phyloP scores from a whole-genome alignment of 2,113 vertebrate species.

The Stegostoma tigrinum region DNA sequence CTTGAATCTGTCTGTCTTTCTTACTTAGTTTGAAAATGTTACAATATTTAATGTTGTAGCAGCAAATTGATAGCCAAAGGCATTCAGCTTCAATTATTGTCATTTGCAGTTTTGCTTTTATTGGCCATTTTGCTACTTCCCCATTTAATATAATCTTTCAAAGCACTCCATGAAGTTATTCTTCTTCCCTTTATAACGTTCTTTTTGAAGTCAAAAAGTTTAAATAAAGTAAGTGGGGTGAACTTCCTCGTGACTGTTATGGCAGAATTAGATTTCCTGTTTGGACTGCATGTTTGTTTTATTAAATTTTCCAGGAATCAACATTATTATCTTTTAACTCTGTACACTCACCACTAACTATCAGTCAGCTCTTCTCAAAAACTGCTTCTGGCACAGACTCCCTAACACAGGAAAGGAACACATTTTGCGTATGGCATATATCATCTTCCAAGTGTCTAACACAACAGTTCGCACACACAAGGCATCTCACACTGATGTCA shows the following conservation, averaged over 20 bases:
- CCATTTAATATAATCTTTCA: background rate
- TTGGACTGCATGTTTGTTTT: background rate
- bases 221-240: background rate
- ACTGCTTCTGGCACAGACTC: background rate
- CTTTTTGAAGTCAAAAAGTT: background rate
- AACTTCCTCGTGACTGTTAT: background rate
- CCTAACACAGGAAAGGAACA: background rate
- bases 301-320: background rate
- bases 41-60: too few relatives aligned
- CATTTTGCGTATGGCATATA: too few relatives aligned
- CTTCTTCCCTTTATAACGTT: background rate
- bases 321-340: background rate
- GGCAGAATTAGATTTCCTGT: background rate
- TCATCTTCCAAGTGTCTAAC: too few relatives aligned
- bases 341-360: background rate
- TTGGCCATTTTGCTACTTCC: background rate
- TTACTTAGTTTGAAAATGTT: too few relatives aligned
- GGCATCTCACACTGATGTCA: too few relatives aligned
- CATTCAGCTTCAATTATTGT: too few relatives aligned
- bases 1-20: too few relatives aligned
- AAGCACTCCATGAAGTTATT: background rate
- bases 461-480: too few relatives aligned
- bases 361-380: background rate
- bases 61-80: too few relatives aligned
- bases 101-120: too few relatives aligned